Evolutionary conservation across 2,113 vertebrate genomes (phyloP).

Genomic region (Fukomys damarensis): DNA sequence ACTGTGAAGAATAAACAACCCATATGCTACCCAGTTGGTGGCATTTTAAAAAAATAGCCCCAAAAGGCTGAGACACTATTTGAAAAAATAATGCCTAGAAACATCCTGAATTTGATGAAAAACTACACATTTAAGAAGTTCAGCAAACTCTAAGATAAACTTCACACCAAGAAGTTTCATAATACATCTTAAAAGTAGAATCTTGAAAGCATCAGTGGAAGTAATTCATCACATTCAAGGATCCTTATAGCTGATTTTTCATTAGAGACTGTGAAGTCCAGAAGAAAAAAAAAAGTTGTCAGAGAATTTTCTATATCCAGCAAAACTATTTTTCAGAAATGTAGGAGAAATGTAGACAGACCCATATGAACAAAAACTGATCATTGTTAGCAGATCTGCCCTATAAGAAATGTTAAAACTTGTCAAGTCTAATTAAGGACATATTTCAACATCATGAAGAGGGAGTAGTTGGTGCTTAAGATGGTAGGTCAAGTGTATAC

Average conservation of each 20-base stretch:
- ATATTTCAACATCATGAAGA: neutral
- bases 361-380: neutral
- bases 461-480: neutral
- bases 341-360: neutral
- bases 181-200: neutral
- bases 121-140: neutral
- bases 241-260: neutral
- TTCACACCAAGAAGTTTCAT: neutral
- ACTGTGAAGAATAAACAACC: neutral
- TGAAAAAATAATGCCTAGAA: neutral
- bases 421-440: neutral
- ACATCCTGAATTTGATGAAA: neutral
- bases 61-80: neutral
- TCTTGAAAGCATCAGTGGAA: constrained; percentile 23
- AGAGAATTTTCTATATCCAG: constrained; percentile 7
- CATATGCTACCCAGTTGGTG: neutral
- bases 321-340: neutral
- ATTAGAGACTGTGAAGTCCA: neutral
- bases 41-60: neutral
- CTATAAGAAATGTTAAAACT: neutral
- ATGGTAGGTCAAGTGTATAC: neutral
- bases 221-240: neutral
- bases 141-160: neutral
- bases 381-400: neutral
- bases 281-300: neutral